Evolutionary conservation across 1,140 invertebrate species (phyloP).

Genomic region (Asobara japonica): DNA sequence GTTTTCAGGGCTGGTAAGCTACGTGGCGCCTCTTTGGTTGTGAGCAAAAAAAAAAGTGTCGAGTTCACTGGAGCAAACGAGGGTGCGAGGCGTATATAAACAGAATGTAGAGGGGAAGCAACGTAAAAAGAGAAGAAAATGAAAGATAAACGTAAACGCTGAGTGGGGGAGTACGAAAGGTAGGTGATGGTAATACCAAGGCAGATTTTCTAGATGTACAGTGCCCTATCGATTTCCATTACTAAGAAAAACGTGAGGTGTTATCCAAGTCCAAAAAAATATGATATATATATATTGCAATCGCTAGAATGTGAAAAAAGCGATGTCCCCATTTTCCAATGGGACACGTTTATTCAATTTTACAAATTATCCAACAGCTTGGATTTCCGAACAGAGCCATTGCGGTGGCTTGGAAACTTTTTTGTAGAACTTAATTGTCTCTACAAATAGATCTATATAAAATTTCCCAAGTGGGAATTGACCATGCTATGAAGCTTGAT

Average conservation of each 20-base stretch:
- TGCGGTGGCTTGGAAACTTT: no score
- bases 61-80: slow-evolving; percentile 11
- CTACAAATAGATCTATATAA: no score
- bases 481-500: no score
- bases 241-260: not conserved
- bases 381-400: no score
- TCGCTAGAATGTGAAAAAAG: no score
- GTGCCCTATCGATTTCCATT: slow-evolving; percentile 8
- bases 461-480: no score
- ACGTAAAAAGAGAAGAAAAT: not conserved
- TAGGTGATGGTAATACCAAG: not conserved
- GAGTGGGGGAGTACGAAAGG: not conserved
- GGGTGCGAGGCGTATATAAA: slow-evolving; percentile 15
- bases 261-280: not conserved
- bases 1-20: not conserved
- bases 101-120: not conserved
- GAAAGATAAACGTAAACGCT: slow-evolving; percentile 14
- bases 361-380: no score
- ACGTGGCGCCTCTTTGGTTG: not conserved
- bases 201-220: not conserved
- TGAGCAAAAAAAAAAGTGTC: not conserved
- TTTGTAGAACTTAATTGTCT: no score
- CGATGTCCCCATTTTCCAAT: no score
- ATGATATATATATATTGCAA: no score
- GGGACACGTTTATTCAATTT: no score